phyloP scores from a whole-genome alignment of 2,888 invertebrate genomes.

The Thyatira batis region DNA sequence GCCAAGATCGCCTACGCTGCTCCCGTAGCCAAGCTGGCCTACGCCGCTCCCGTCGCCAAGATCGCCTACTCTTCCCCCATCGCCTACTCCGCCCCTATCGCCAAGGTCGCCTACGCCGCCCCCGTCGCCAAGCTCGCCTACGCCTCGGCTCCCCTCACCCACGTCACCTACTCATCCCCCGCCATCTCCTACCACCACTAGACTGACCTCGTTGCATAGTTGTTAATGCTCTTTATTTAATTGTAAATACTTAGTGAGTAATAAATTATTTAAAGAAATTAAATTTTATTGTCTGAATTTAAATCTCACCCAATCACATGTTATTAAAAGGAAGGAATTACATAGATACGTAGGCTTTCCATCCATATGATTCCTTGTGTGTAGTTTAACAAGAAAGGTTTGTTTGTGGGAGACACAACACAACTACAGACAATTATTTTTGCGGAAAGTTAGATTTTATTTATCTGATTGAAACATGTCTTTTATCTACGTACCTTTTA shows the following conservation, averaged over 20 bases:
- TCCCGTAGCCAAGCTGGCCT: conserved; percentile 31
- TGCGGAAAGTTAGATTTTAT: no score
- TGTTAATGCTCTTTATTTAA: conserved; percentile 30
- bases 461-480: no score
- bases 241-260: conserved; percentile 24
- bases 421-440: no score
- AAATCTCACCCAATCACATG: no score
- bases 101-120: conserved; percentile 38
- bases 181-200: conserved; percentile 70
- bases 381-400: no score
- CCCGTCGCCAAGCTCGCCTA: conserved; percentile 44
- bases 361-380: no score
- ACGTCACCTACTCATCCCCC: conserved; percentile 65
- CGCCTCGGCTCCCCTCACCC: conserved; percentile 44
- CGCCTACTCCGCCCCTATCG: conserved; percentile 38
- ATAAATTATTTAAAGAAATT: conserved; percentile 7
- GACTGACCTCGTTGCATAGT: not conserved
- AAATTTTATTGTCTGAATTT: not conserved
- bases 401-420: no score
- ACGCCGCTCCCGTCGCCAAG: conserved; percentile 23
- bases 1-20: conserved; percentile 37
- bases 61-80: conserved; percentile 40
- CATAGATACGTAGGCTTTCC: no score
- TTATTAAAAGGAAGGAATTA: no score
- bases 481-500: no score